Base-by-base conservation (phyloP, 2,888 invertebrate species). In the Zygogramma bicolorata region DNA sequence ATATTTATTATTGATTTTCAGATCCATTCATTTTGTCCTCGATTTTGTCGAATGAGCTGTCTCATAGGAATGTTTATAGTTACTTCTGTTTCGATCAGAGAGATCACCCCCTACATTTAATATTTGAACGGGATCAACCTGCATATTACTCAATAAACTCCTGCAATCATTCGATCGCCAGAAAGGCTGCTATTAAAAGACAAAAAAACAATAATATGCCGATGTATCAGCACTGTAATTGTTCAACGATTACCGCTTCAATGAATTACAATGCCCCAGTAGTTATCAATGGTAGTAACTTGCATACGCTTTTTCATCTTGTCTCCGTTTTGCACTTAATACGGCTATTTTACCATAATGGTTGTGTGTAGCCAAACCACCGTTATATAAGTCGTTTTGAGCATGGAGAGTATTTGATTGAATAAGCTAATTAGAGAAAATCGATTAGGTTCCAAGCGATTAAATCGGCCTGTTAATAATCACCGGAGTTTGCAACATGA, bases 211-310 rank as follows among this genome's bases (percentile, higher is more conserved):
- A 5, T 53, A 53, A 53, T 53, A 53, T 27, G 25, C 25, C 13
- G 53, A n/a, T 53, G 53, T 53, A 27, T 53, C 25, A 53, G 25
- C 20, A 25, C 53, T 53, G n/a, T 53, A 53, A 53, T 53, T 53
- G 27, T 53, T 53, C 25, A 10, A 25, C 53, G 22, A 25, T 22
- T 53, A 53, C 53, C 27, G 27, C 53, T 53, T 53, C 53, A 53
- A 25, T 27, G 53, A 53, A 53, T 27, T 25, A 53, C 27, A 27
- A 53, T 53, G 53, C n/a, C 25, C n/a, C 53, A n/a, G 53, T 53
- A 53, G 53, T 53, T 53, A 53, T 53, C 53, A 53, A 53, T 53
- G 53, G 27, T 13, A n/a, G 25, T n/a, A 53, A 13, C 53, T 1
- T 53, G 27, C 27, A 53, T 53, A 53, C 6, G 53, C 25, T 53